phyloP scores from a whole-genome alignment of 2,888 invertebrate species.

The Tinea pellionella region DNA sequence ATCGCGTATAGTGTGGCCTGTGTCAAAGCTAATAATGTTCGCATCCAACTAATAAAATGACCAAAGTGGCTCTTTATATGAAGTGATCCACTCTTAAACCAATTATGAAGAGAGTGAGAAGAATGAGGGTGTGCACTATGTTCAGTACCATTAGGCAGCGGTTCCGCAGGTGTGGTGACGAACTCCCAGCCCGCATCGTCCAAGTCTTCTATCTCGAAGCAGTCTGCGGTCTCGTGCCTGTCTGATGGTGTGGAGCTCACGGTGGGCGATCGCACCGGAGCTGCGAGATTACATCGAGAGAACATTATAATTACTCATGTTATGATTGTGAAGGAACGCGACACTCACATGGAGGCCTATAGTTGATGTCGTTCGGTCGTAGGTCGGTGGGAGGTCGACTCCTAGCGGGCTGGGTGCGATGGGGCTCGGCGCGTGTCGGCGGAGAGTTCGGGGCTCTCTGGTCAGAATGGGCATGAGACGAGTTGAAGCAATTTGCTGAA shows the following conservation, averaged over 20 bases:
- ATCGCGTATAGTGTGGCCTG: too few species aligned
- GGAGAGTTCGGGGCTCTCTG: slow-evolving; percentile 14
- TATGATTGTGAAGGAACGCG: not conserved
- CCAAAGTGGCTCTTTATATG: too few species aligned
- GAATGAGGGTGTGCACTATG: too few species aligned
- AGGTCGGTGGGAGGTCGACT: not conserved
- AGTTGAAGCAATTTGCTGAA: not conserved
- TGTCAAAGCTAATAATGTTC: too few species aligned
- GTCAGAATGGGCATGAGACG: slow-evolving; percentile 7
- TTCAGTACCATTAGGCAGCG: slow-evolving; percentile 45
- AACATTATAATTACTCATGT: not conserved
- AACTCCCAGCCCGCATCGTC: slow-evolving; percentile 65
- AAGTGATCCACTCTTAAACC: too few species aligned
- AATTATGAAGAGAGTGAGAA: too few species aligned
- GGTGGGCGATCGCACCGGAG: slow-evolving; percentile 11
- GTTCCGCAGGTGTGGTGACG: slow-evolving; percentile 36
- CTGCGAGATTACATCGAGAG: too few species aligned
- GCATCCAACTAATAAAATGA: too few species aligned
- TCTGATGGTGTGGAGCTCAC: slow-evolving; percentile 19
- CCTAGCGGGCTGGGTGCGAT: slow-evolving; percentile 25
- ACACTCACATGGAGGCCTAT: slow-evolving; percentile 28
- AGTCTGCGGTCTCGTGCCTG: slow-evolving; percentile 55
- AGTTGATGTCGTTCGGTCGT: not conserved
- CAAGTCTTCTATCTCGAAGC: slow-evolving; percentile 63
- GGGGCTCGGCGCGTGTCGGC: slow-evolving; percentile 30